phyloP scores from a whole-genome alignment of 2,797 vertebrate genomes.

The Otolemur crassicaudatus region DNA sequence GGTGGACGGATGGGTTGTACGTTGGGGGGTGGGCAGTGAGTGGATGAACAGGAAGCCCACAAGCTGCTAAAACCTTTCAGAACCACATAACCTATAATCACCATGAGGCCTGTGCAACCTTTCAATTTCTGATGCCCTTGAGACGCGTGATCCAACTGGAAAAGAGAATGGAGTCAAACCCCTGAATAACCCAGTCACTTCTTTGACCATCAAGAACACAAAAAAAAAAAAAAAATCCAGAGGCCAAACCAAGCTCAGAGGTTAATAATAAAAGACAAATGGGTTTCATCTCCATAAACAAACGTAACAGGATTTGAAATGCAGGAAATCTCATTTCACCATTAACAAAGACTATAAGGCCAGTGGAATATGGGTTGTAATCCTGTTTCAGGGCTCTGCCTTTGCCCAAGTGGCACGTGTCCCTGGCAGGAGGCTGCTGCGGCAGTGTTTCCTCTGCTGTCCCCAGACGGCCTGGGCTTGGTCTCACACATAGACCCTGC shows the following conservation, averaged over 20 bases:
- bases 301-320: constrained; percentile 71
- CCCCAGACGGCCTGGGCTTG: not conserved
- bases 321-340: constrained; percentile 75
- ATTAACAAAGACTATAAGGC: constrained; percentile 64
- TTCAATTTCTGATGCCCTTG: not conserved
- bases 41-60: not conserved
- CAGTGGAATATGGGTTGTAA: not conserved
- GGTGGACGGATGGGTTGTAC: not conserved
- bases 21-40: not conserved
- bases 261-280: constrained; percentile 71
- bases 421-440: not conserved
- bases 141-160: constrained; percentile 33
- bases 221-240: not conserved
- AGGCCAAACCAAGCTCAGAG: constrained; percentile 28
- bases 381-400: constrained; percentile 13
- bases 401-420: not conserved
- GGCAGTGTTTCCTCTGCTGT: rapidly evolving
- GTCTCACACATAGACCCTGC: not conserved
- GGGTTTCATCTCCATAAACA: constrained; percentile 50
- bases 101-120: not conserved
- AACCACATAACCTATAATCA: not conserved
- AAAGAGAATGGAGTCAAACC: constrained; percentile 40
- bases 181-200: constrained; percentile 63
- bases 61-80: not conserved
- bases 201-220: constrained; percentile 28